Percentiles rank a stretch among this genome's conserved stretches.
phyloP scores from a whole-genome alignment of 2,113 vertebrate genomes.

The Delphinapterus leucas region DNA sequence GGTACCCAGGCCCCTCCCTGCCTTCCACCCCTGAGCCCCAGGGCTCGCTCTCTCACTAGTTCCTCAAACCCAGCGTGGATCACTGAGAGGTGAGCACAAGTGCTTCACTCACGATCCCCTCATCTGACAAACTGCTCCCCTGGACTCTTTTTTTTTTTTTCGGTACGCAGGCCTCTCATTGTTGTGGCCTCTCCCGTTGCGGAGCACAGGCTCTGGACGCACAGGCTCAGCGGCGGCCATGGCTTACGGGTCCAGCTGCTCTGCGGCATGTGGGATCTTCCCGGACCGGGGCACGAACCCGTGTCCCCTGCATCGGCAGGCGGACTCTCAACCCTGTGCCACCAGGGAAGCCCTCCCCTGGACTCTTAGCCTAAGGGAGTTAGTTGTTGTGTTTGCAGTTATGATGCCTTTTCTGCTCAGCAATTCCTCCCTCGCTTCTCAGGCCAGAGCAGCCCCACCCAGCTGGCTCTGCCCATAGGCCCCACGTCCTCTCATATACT shows the following conservation, averaged over 20 bases:
- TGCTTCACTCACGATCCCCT: not conserved
- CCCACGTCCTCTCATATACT: not conserved
- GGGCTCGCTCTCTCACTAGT: not conserved
- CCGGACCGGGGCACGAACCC: too few relatives aligned
- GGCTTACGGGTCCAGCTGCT: too few relatives aligned
- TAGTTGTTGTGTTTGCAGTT: not conserved
- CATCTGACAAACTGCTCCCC: rapidly evolving
- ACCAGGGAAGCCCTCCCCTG: too few relatives aligned
- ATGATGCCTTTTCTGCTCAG: not conserved
- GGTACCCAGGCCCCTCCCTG: conserved; percentile 77
- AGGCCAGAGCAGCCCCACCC: not conserved
- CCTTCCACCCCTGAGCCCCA: not conserved
- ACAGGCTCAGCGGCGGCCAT: too few relatives aligned
- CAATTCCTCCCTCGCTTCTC: not conserved
- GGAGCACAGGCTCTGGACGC: too few relatives aligned
- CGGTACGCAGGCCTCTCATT: too few relatives aligned
- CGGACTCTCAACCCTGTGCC: too few relatives aligned
- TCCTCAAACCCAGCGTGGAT: not conserved
- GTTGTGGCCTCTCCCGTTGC: too few relatives aligned
- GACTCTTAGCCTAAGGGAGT: too few relatives aligned
- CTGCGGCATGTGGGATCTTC: too few relatives aligned
- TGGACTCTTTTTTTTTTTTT: too few relatives aligned
- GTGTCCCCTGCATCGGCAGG: too few relatives aligned
- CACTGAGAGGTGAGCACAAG: not conserved
- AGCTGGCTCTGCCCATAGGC: not conserved